phyloP scores from a whole-genome alignment of 2,888 invertebrate species.

The Lithosia quadra region DNA sequence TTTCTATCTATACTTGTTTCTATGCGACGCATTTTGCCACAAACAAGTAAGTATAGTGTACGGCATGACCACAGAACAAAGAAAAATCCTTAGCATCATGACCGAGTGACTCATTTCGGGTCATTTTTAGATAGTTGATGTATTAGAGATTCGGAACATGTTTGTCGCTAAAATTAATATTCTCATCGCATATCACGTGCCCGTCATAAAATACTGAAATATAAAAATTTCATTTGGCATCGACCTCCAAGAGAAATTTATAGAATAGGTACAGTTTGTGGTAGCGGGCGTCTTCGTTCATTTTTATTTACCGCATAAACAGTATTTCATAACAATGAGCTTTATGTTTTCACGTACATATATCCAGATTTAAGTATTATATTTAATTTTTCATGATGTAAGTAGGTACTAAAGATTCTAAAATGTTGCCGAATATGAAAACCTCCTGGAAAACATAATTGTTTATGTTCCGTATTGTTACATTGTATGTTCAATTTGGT shows the following conservation, averaged over 20 bases:
- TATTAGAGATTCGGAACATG: constrained; percentile 40
- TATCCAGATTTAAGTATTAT: not conserved
- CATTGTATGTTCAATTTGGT: constrained; percentile 22
- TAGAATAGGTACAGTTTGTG: constrained; percentile 44
- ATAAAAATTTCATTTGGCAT: constrained; percentile 62
- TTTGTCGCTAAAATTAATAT: constrained; percentile 62
- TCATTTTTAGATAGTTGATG: constrained; percentile 45
- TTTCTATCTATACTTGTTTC: no score
- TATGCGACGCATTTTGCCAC: no score
- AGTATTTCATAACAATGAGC: not conserved
- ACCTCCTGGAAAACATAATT: constrained; percentile 17
- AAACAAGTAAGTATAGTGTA: no score
- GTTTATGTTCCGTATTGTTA: constrained; percentile 11
- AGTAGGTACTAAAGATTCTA: no score
- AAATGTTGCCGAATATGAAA: constrained; percentile 11
- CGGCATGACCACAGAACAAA: no score
- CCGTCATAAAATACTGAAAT: constrained; percentile 62
- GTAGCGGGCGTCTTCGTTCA: constrained; percentile 26
- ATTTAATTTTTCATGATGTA: no score
- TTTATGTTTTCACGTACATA: not conserved
- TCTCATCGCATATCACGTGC: constrained; percentile 54
- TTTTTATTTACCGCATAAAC: constrained; percentile 31
- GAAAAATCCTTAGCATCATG: no score
- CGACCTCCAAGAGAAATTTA: constrained; percentile 41
- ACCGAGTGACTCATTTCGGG: constrained; percentile 59